Evolutionary conservation across 1,140 invertebrate species (phyloP).

Genomic region (Colletes gigas): DNA sequence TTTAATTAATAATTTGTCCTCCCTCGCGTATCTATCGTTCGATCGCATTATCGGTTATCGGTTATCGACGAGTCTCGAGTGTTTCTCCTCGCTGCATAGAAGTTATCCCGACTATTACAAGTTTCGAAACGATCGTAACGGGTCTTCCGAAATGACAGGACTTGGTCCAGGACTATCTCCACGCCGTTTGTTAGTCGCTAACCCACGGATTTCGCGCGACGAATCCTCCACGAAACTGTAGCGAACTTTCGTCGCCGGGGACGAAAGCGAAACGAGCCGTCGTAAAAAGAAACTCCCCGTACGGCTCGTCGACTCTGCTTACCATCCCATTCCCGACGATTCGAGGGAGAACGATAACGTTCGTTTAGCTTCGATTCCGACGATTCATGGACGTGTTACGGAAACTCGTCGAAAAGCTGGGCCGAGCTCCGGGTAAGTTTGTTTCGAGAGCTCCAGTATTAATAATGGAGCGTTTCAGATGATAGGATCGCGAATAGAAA

Average conservation of each 20-base stretch:
- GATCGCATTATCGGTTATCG: too few species aligned
- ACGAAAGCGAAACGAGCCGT: slow-evolving; percentile 32
- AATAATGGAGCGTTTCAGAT: slow-evolving; percentile 3
- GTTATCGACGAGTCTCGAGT: too few species aligned
- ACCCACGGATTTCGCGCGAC: slow-evolving; percentile 32
- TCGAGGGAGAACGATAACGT: not conserved
- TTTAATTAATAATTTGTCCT: too few species aligned
- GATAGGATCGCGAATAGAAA: too few species aligned
- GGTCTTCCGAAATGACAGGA: slow-evolving; percentile 36
- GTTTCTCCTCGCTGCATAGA: slow-evolving; percentile 19
- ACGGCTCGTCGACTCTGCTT: not conserved
- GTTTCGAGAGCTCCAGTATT: not conserved
- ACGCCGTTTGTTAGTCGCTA: slow-evolving; percentile 23
- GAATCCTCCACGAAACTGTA: not conserved
- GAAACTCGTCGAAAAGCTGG: not conserved
- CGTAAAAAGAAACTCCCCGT: slow-evolving; percentile 10
- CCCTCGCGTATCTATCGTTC: too few species aligned
- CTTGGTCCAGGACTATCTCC: not conserved
- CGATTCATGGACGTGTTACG: not conserved
- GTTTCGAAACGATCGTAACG: slow-evolving; percentile 59
- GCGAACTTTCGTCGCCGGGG: slow-evolving; percentile 37
- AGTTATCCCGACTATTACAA: slow-evolving; percentile 69
- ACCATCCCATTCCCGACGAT: not conserved
- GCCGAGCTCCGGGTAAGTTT: not conserved
- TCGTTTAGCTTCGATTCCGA: not conserved